These are phyloP conservation scores for Bradypus variegatus DNA, from an alignment of 2,797 vertebrate genomes.

Conservation along the genomic window DNA sequence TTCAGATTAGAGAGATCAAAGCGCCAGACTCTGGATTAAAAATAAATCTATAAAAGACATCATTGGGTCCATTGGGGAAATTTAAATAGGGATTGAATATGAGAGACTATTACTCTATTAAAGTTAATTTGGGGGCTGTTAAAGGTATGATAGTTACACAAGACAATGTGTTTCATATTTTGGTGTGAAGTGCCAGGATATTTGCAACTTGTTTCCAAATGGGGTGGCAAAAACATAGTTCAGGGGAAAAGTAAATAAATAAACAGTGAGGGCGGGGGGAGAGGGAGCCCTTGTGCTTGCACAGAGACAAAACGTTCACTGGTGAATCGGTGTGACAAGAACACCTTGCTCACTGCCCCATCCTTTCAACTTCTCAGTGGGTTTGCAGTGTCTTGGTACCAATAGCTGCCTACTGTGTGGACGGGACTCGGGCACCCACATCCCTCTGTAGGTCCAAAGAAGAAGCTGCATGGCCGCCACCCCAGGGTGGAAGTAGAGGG, in stretches of 20 bases:
- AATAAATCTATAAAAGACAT: neutral
- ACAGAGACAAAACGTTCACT: neutral
- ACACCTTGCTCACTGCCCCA: neutral
- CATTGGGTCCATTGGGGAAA: neutral
- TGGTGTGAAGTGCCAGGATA: neutral
- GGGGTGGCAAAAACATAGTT: too few species aligned
- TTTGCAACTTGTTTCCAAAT: neutral
- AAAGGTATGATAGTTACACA: neutral
- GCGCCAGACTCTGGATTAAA: neutral
- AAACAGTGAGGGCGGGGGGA: neutral
- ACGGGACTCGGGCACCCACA: too few species aligned
- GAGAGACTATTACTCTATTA: neutral
- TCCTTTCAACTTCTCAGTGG: neutral
- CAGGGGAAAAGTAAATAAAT: too few species aligned
- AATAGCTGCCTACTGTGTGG: too few species aligned
- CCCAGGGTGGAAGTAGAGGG: too few species aligned
- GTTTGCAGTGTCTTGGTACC: neutral
- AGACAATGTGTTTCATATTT: neutral
- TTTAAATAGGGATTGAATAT: neutral
- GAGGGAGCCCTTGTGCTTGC: neutral
- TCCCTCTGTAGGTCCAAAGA: too few species aligned
- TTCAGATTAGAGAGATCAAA: fast-evolving
- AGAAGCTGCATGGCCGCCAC: too few species aligned
- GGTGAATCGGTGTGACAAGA: neutral
- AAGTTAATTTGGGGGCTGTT: neutral